Percentiles rank a stretch among this genome's conserved stretches.
phyloP scores from a whole-genome alignment of 1,140 invertebrate genomes.

The Pseudomyrmex dendroicus region DNA sequence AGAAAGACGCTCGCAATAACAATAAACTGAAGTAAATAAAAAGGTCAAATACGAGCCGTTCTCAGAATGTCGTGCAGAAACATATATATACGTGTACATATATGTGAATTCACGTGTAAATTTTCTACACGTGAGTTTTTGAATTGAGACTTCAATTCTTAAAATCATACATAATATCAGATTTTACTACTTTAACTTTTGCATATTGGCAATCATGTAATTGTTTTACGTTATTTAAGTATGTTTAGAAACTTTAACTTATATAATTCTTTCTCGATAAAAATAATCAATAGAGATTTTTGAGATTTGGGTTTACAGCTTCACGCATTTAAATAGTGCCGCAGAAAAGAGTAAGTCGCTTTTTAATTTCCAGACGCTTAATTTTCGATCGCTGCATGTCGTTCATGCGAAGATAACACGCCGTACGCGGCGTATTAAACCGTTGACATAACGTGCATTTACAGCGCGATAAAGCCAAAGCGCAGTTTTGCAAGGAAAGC shows the following conservation, averaged over 20 bases:
- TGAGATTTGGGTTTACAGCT: background rate
- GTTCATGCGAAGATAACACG: background rate
- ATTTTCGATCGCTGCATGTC: background rate
- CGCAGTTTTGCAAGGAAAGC: slow-evolving; percentile 44
- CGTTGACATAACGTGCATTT: slow-evolving; percentile 39
- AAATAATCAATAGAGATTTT: too few species aligned
- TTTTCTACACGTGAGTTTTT: too few species aligned
- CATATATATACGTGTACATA: too few species aligned
- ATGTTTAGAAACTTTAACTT: background rate
- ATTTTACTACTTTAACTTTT: background rate
- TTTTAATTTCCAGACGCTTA: slow-evolving; percentile 42
- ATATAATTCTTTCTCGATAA: background rate
- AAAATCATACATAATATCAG: too few species aligned
- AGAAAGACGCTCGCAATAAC: too few species aligned
- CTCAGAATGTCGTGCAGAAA: too few species aligned
- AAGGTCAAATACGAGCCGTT: too few species aligned
- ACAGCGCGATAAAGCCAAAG: slow-evolving; percentile 25
- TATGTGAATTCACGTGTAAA: too few species aligned
- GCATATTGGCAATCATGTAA: too few species aligned
- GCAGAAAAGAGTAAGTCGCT: background rate
- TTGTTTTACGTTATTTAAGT: background rate
- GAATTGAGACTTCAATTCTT: too few species aligned
- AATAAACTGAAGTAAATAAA: too few species aligned
- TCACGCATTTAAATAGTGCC: background rate
- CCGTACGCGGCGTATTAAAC: slow-evolving; percentile 22